Evolutionary conservation across 2,888 invertebrate genomes (phyloP).

Genomic region (Myopa testacea): DNA sequence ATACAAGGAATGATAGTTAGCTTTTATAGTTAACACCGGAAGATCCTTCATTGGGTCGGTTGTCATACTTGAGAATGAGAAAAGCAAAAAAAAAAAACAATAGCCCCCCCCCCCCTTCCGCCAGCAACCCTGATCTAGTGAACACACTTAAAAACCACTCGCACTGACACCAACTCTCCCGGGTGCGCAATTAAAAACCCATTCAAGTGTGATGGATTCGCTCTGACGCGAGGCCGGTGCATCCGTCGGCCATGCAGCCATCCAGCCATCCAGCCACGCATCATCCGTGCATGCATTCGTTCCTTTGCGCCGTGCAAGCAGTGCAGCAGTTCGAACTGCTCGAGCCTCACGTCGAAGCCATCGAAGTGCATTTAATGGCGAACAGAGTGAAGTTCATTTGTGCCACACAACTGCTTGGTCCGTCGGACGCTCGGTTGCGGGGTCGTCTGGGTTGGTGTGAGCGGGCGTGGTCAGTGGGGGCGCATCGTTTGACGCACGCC

Average conservation of each 20-base stretch:
- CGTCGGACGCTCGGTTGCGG: constrained; percentile 1
- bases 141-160: background rate
- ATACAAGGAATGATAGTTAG: no score
- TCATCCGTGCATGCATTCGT: constrained; percentile 16
- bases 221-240: constrained; percentile 12
- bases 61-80: no score
- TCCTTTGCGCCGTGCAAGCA: background rate
- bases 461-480: background rate
- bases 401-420: constrained; percentile 35
- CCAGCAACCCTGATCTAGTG: background rate
- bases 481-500: background rate
- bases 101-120: background rate
- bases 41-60: no score
- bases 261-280: constrained; percentile 11
- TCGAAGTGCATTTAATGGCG: constrained; percentile 35
- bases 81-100: no score
- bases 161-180: background rate
- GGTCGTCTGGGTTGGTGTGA: background rate
- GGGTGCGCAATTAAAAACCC: constrained; percentile 14
- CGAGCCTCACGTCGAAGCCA: constrained; percentile 23
- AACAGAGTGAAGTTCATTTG: constrained; percentile 19
- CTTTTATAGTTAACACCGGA: no score
- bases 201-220: constrained; percentile 24
- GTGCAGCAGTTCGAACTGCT: constrained; percentile 3
- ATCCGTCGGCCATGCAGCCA: constrained; percentile 15